These are phyloP conservation scores for Hirtodrosophila confusa DNA, from an alignment of 2,888 invertebrate species.

Conservation along the genomic window DNA sequence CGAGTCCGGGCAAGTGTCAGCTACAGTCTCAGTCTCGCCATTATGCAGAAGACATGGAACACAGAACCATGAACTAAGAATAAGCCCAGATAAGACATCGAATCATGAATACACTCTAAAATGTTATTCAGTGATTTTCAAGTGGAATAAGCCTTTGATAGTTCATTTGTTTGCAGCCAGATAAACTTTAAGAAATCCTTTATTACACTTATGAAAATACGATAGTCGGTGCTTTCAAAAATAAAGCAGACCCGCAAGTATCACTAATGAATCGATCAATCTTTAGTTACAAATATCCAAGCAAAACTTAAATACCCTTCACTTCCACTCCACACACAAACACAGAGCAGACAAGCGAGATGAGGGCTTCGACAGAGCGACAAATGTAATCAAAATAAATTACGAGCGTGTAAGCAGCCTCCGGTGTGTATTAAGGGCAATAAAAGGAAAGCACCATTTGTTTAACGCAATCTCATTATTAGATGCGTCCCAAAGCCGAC, in stretches of 20 bases:
- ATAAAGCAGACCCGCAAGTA: not conserved
- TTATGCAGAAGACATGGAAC: slow-evolving; percentile 37
- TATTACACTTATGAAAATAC: too few relatives aligned
- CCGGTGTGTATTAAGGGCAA: slow-evolving; percentile 79
- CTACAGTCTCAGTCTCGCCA: slow-evolving; percentile 34
- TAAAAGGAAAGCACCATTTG: slow-evolving; percentile 78
- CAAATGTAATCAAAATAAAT: slow-evolving; percentile 80
- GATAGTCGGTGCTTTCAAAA: too few relatives aligned
- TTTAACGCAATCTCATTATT: slow-evolving; percentile 80
- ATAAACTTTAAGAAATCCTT: too few relatives aligned
- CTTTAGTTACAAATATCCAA: slow-evolving; percentile 3
- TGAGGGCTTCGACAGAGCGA: slow-evolving; percentile 41
- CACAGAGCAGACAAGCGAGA: not conserved
- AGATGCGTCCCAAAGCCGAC: slow-evolving; percentile 57
- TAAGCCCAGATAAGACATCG: slow-evolving; percentile 49
- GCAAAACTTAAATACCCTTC: slow-evolving; percentile 1
- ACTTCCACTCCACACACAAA: slow-evolving; percentile 12
- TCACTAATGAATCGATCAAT: not conserved
- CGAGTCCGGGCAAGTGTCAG: slow-evolving; percentile 47
- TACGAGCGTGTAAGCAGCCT: slow-evolving; percentile 80
- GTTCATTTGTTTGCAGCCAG: slow-evolving; percentile 15
- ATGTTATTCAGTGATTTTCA: slow-evolving; percentile 4
- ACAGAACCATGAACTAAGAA: slow-evolving; percentile 15
- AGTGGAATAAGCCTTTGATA: not conserved
- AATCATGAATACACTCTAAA: slow-evolving; percentile 20